Conservation (phyloP, 1,140 invertebrate genomes). For the Pseudomyrmex concolor region DNA sequence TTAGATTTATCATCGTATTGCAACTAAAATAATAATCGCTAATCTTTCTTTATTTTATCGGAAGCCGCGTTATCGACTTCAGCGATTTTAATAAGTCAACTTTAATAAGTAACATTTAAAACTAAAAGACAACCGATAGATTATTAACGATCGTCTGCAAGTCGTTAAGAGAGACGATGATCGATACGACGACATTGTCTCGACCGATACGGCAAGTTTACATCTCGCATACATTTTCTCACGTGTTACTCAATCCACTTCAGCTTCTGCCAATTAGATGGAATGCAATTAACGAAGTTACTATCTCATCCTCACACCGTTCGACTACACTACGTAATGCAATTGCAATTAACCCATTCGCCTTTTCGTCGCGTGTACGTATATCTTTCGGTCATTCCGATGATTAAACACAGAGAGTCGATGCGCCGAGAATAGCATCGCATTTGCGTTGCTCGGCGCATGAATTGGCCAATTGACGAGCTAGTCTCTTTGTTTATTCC, state of each 20-base stretch:
- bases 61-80: neutral
- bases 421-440: neutral
- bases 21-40: neutral
- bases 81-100: too few relatives aligned
- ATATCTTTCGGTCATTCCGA: constrained; percentile 2
- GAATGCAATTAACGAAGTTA: constrained; percentile 67
- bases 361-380: constrained; percentile 34
- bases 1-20: too few relatives aligned
- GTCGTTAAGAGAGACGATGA: constrained; percentile 62
- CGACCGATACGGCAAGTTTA: constrained; percentile 14
- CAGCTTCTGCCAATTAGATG: constrained; percentile 60
- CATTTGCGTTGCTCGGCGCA: too few relatives aligned
- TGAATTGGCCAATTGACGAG: neutral
- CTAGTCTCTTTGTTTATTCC: neutral
- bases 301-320: constrained; percentile 32
- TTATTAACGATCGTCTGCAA: constrained; percentile 62
- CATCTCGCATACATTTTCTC: constrained; percentile 8
- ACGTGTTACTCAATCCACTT: constrained; percentile 10
- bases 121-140: constrained; percentile 13
- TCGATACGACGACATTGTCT: constrained; percentile 48
- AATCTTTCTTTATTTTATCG: neutral
- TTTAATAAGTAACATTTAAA: neutral
- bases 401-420: constrained; percentile 11
- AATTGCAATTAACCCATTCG: constrained; percentile 59
- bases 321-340: constrained; percentile 7